A percentile compares a stretch with the other conserved stretches of the same genome.
Conservation (phyloP, 2,888 invertebrate genomes). For the Plebejus argus region DNA sequence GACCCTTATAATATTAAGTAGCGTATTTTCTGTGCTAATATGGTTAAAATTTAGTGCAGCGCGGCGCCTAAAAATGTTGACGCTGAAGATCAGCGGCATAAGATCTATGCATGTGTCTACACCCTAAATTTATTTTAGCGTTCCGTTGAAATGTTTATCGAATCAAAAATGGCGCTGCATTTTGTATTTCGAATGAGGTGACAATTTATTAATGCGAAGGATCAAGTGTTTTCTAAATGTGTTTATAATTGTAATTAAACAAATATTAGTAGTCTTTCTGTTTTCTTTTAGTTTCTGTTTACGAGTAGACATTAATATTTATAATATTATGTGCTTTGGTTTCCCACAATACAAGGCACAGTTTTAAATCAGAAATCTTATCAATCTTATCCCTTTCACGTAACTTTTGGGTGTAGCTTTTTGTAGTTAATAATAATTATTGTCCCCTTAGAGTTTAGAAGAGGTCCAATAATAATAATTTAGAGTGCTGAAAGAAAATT, state of each 20-base stretch:
- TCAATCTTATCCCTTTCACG: no score
- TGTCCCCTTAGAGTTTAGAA: no score
- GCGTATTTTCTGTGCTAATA: background rate
- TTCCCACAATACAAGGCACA: no score
- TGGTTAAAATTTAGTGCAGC: no score
- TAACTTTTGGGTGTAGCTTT: no score
- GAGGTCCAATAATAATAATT: no score
- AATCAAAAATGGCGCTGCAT: conserved; percentile 1
- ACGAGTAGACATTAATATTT: background rate
- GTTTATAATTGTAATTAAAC: background rate
- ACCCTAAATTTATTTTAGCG: conserved; percentile 14
- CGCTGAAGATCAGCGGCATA: background rate
- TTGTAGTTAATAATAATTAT: no score
- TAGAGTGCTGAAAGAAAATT: no score
- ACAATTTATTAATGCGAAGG: conserved; percentile 34
- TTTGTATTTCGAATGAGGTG: conserved; percentile 32
- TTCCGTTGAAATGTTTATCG: conserved; percentile 25
- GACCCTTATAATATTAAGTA: no score
- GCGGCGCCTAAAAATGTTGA: background rate
- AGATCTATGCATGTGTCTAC: background rate
- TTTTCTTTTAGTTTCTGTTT: background rate
- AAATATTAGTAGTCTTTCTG: background rate
- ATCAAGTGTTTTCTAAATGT: conserved; percentile 9
- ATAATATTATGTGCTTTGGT: no score
- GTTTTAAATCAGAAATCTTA: no score